Conservation (phyloP, 1,140 invertebrate species). For the Bombus balteatus region DNA sequence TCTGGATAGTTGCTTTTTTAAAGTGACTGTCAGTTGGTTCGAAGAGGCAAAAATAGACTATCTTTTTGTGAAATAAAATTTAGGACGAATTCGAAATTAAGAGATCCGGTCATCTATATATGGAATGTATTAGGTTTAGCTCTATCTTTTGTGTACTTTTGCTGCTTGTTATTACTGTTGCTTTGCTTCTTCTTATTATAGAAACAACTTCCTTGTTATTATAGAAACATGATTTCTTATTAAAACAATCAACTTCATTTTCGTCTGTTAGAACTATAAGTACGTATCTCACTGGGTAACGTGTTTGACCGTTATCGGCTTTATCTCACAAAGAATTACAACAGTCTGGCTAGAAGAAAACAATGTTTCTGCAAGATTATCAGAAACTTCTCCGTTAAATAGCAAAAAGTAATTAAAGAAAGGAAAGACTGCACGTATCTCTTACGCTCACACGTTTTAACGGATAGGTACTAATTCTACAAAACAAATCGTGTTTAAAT, state of each 20-base stretch:
- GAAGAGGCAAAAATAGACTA: neutral
- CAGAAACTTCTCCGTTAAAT: no score
- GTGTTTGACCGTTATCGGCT: neutral
- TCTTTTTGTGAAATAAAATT: neutral
- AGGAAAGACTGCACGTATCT: no score
- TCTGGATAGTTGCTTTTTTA: neutral
- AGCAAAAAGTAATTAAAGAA: no score
- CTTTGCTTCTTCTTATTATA: neutral
- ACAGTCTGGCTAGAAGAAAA: neutral
- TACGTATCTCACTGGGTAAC: neutral
- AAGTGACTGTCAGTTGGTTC: accelerated
- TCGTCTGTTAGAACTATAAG: no score
- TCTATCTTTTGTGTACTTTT: neutral
- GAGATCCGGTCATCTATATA: neutral
- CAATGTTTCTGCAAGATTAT: no score
- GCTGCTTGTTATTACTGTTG: neutral
- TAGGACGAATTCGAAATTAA: neutral
- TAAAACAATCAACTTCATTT: neutral
- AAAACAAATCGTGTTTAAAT: no score
- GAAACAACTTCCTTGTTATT: no score
- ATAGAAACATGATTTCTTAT: neutral
- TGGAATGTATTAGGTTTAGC: neutral
- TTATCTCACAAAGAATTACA: neutral
- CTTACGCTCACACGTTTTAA: accelerated
- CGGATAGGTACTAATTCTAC: no score